These are phyloP conservation scores for Ascidia mentula DNA, from an alignment of 23 tunicate genomes.

Conservation along the genomic window DNA sequence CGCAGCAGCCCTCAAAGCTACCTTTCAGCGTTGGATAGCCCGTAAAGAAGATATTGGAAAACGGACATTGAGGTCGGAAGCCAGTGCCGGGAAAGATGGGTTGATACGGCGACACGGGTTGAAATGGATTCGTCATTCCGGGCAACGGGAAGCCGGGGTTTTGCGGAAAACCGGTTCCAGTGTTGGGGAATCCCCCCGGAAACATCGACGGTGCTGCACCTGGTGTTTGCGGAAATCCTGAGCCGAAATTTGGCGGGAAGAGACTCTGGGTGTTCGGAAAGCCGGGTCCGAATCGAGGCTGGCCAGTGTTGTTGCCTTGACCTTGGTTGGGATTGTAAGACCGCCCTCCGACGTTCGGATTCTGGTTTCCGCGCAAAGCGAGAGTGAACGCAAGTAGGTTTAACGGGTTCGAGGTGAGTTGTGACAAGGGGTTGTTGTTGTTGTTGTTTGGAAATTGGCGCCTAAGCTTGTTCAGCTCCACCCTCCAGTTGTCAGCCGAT, in stretches of 20 bases:
- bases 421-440: background rate
- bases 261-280: background rate
- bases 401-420: background rate
- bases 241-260: background rate
- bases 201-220: background rate
- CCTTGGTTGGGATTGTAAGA: background rate
- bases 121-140: background rate
- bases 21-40: slow-evolving; percentile 33
- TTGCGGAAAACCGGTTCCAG: no score
- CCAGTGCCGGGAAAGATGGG: background rate
- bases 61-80: slow-evolving; percentile 28
- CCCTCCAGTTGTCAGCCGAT: slow-evolving; percentile 11
- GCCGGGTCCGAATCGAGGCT: background rate
- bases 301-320: background rate
- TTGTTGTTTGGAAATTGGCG: background rate
- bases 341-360: background rate
- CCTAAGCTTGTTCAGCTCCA: background rate
- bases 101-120: background rate
- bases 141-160: background rate
- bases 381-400: background rate
- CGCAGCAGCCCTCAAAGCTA: slow-evolving; percentile 42
- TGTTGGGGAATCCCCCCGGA: background rate
- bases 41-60: background rate
- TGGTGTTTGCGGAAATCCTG: background rate
- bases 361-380: background rate